phyloP scores from a whole-genome alignment of 2,888 invertebrate species.

The Drosophila borborema region DNA sequence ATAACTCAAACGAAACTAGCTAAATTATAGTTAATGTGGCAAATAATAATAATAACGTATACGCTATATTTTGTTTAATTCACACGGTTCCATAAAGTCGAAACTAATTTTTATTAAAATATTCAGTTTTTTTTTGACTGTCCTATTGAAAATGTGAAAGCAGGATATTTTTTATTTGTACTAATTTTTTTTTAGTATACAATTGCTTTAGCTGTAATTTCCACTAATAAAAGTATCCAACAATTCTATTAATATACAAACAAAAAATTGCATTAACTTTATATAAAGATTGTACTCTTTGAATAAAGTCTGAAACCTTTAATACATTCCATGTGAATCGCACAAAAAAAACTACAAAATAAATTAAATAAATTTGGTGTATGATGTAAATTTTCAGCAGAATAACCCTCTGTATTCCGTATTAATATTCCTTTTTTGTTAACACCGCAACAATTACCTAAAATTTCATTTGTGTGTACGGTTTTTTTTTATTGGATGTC shows the following conservation, averaged over 20 bases:
- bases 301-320: no score
- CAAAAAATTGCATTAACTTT: background rate
- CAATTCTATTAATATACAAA: background rate
- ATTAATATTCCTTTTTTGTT: background rate
- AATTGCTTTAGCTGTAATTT: background rate
- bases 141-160: no score
- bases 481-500: slow-evolving; percentile 42
- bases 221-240: background rate
- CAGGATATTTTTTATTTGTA: no score
- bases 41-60: slow-evolving; percentile 40
- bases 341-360: slow-evolving; percentile 17
- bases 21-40: slow-evolving; percentile 39
- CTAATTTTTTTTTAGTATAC: no score
- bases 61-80: slow-evolving; percentile 20
- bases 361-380: slow-evolving; percentile 19
- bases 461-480: slow-evolving; percentile 57
- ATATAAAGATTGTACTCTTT: background rate
- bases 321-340: slow-evolving; percentile 17
- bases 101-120: background rate
- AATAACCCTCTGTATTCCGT: slow-evolving; percentile 2
- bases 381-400: slow-evolving; percentile 26
- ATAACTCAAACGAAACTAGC: slow-evolving; percentile 39
- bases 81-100: slow-evolving; percentile 11
- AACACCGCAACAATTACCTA: slow-evolving; percentile 62
- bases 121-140: background rate